Percentiles rank a stretch among this genome's conserved stretches.
phyloP scores from a whole-genome alignment of 2,797 vertebrate genomes.

The Gymnodraco acuticeps region DNA sequence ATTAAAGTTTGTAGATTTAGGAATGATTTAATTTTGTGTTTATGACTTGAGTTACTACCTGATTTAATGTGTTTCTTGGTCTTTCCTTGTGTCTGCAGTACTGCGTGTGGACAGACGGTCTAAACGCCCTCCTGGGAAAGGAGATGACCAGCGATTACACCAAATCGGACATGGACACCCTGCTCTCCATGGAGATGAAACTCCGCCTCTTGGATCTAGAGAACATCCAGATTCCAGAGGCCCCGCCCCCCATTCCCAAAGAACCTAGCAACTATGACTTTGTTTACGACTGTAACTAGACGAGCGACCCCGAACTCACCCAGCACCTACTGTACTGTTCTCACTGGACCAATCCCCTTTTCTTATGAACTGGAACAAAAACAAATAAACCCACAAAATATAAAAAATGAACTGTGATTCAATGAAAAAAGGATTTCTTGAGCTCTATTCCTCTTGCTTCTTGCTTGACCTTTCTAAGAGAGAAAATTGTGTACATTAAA shows the following conservation, averaged over 20 bases:
- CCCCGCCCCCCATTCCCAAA: slow-evolving; percentile 98
- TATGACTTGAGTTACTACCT: no score
- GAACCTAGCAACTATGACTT: slow-evolving; percentile 99
- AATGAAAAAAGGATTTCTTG: slow-evolving; percentile 62
- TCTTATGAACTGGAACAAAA: slow-evolving; percentile 87
- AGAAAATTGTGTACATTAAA: slow-evolving; percentile 55
- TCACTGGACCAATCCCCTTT: slow-evolving; percentile 79
- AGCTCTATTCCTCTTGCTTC: slow-evolving; percentile 69
- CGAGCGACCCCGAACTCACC: slow-evolving; percentile 31
- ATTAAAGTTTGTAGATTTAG: slow-evolving; percentile 12
- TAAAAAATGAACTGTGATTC: slow-evolving; percentile 63
- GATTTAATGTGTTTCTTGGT: background rate
- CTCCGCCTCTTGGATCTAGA: slow-evolving; percentile 98
- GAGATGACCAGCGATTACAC: slow-evolving; percentile 99
- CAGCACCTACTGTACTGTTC: slow-evolving; percentile 75
- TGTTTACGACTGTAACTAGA: slow-evolving; percentile 99
- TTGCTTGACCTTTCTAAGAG: slow-evolving; percentile 64
- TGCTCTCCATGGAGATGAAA: slow-evolving; percentile 99
- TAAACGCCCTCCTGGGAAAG: slow-evolving; percentile 97
- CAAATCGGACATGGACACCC: slow-evolving; percentile 95
- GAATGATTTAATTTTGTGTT: background rate
- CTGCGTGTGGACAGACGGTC: slow-evolving; percentile 98
- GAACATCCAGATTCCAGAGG: slow-evolving; percentile 99
- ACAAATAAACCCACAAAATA: slow-evolving; percentile 72
- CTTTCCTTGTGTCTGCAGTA: slow-evolving; percentile 83